These are phyloP conservation scores for Cataglyphis albicans DNA, from an alignment of 2,888 invertebrate species.

Conservation along the genomic window DNA sequence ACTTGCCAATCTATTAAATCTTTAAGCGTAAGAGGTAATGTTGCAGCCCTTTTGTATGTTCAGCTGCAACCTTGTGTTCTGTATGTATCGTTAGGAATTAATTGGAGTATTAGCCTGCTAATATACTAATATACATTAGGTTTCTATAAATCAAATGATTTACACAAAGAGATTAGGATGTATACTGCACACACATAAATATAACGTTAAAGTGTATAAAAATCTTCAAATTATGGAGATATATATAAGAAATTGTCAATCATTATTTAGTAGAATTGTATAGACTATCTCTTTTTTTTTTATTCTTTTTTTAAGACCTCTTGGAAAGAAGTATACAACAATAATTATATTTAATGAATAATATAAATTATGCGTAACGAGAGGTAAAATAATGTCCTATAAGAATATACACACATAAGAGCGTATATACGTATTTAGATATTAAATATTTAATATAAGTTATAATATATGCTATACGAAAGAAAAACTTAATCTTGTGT, in stretches of 20 bases:
- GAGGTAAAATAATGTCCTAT: background rate
- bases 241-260: background rate
- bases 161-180: constrained; percentile 5
- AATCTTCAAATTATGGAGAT: constrained; percentile 23
- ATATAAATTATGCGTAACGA: background rate
- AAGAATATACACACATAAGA: constrained; percentile 19
- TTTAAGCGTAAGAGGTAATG: constrained; percentile 72
- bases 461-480: background rate
- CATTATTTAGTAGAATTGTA: constrained; percentile 2
- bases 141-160: constrained; percentile 47
- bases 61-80: constrained; percentile 84
- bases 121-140: constrained; percentile 64
- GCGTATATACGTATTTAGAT: constrained; percentile 18
- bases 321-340: constrained; percentile 12
- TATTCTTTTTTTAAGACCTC: constrained; percentile 1
- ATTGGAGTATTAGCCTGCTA: constrained; percentile 71
- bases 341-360: constrained; percentile 17
- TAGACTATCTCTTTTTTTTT: background rate
- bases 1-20: constrained; percentile 61
- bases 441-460: constrained; percentile 25
- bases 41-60: constrained; percentile 86
- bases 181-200: background rate
- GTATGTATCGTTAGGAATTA: constrained; percentile 78
- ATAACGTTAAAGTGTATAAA: constrained; percentile 15
- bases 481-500: constrained; percentile 16